Percentiles rank a stretch among this genome's conserved stretches.
phyloP scores from a whole-genome alignment of 2,888 invertebrate genomes.

The Aelia acuminata region DNA sequence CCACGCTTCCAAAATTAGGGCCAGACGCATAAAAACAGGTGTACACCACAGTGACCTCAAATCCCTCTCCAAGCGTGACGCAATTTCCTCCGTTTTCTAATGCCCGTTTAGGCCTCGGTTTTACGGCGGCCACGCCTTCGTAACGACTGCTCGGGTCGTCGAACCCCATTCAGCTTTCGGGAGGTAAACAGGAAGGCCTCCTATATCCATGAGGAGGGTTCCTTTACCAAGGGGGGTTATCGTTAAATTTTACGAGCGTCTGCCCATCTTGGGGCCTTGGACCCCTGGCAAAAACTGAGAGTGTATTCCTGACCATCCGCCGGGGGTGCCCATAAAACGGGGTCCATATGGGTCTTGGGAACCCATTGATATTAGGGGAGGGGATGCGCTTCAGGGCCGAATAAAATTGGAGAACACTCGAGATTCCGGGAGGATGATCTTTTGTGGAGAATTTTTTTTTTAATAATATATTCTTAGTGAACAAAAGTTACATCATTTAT shows the following conservation, averaged over 20 bases:
- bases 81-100: background rate
- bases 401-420: background rate
- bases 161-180: constrained; percentile 21
- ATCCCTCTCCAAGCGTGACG: background rate
- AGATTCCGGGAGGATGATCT: background rate
- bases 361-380: background rate
- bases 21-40: constrained; percentile 22
- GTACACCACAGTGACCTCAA: background rate
- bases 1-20: background rate
- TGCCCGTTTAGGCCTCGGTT: constrained; percentile 10
- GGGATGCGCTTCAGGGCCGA: background rate
- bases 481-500: background rate
- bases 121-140: constrained; percentile 24
- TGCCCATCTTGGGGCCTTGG: background rate
- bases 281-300: background rate
- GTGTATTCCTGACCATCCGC: background rate
- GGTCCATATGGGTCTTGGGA: background rate
- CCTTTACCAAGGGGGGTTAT: background rate
- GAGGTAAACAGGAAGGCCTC: constrained; percentile 44
- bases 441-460: background rate
- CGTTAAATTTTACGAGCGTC: constrained; percentile 45
- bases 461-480: background rate
- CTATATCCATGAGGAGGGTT: background rate
- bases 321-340: background rate
- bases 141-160: background rate